Evolutionary conservation across 2,888 invertebrate genomes (phyloP).

Genomic region (Eupithecia insigniata): DNA sequence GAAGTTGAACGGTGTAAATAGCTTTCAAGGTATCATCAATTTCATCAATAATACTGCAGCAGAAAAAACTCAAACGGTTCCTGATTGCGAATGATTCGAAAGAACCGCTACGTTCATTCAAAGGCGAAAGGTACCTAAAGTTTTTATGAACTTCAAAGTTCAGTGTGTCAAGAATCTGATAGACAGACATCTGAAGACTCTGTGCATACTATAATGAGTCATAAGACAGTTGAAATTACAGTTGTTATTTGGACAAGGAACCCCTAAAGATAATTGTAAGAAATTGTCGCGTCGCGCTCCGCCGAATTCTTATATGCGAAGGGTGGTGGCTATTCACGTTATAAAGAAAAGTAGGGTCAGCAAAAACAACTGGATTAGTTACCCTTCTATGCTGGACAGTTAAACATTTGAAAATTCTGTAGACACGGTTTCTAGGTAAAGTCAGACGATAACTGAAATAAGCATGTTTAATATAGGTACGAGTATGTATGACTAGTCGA

Average conservation of each 20-base stretch:
- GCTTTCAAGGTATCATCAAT: neutral
- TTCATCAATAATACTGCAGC: constrained; percentile 61
- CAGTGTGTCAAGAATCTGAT: constrained; percentile 23
- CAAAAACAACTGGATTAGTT: neutral
- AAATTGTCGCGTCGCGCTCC: constrained; percentile 26
- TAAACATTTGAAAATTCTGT: neutral
- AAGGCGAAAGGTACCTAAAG: constrained; percentile 12
- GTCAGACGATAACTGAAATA: neutral
- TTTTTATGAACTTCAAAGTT: constrained; percentile 16
- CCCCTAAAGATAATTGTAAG: constrained; percentile 9
- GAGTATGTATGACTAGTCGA: neutral
- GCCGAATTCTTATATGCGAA: constrained; percentile 33
- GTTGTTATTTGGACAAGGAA: constrained; percentile 19
- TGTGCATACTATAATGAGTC: neutral
- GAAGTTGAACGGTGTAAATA: neutral
- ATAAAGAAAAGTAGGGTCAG: constrained; percentile 25
- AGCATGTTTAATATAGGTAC: no score
- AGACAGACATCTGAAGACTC: neutral
- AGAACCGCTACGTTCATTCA: constrained; percentile 27
- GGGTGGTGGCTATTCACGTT: constrained; percentile 11
- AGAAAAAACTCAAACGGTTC: constrained; percentile 38
- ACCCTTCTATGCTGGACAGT: neutral
- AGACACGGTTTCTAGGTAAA: neutral
- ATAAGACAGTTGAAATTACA: constrained; percentile 12
- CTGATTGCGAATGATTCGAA: constrained; percentile 32